These are phyloP conservation scores for Morone saxatilis DNA, from an alignment of 2,113 vertebrate species.

Conservation along the genomic window DNA sequence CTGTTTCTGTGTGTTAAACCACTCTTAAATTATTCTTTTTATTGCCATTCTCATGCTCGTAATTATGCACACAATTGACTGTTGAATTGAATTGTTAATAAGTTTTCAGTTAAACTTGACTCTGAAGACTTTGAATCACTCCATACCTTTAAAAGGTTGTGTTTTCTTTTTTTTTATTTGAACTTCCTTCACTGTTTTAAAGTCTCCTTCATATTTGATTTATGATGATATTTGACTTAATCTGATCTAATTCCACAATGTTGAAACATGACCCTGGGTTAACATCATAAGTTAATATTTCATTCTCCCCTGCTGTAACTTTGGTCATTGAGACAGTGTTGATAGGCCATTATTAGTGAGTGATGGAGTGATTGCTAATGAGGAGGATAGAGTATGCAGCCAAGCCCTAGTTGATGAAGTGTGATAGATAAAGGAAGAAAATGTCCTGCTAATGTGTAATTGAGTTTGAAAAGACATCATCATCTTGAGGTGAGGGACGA, in stretches of 20 bases:
- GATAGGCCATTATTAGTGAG: slow-evolving; percentile 83
- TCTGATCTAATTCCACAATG: slow-evolving; percentile 66
- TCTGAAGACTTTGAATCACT: slow-evolving; percentile 29
- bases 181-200: slow-evolving; percentile 28
- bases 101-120: slow-evolving; percentile 28
- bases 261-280: slow-evolving; percentile 67
- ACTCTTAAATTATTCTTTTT: slow-evolving; percentile 20
- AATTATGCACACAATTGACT: slow-evolving; percentile 5
- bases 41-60: neutral
- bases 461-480: slow-evolving; percentile 82
- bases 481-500: slow-evolving; percentile 67
- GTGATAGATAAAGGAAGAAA: slow-evolving; percentile 82
- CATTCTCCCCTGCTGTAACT: slow-evolving; percentile 77
- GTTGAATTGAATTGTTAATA: neutral
- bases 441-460: slow-evolving; percentile 80
- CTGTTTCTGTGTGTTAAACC: slow-evolving; percentile 46
- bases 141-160: neutral
- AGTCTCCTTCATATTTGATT: slow-evolving; percentile 49
- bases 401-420: slow-evolving; percentile 79
- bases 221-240: slow-evolving; percentile 53
- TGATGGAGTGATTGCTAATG: slow-evolving; percentile 83
- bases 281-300: slow-evolving; percentile 83
- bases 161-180: slow-evolving; percentile 37
- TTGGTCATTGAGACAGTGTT: slow-evolving; percentile 80
- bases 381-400: slow-evolving; percentile 70